Percentiles rank a stretch among this genome's conserved stretches.
Conservation (phyloP, 2,888 invertebrate species). For the Oligia strigilis region DNA sequence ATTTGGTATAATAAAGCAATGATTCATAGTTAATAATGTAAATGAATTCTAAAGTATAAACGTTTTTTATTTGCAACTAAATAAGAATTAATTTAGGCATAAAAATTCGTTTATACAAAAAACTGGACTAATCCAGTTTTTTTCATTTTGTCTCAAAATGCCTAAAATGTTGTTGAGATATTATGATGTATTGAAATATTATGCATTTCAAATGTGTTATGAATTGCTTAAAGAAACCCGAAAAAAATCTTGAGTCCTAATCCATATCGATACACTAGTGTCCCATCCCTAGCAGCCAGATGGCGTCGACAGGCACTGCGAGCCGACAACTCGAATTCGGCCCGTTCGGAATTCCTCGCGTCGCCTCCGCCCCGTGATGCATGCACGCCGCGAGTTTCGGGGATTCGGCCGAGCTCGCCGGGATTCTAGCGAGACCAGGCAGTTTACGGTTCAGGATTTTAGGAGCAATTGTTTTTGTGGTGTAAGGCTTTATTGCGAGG, state of each 20-base stretch:
- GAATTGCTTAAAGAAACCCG: neutral
- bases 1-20: slow-evolving; percentile 57
- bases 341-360: slow-evolving; percentile 85
- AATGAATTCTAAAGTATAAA: slow-evolving; percentile 61
- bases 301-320: slow-evolving; percentile 86
- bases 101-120: slow-evolving; percentile 28
- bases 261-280: slow-evolving; percentile 59
- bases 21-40: slow-evolving; percentile 60
- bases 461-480: neutral
- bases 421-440: slow-evolving; percentile 35
- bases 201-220: slow-evolving; percentile 59
- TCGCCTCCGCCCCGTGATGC: slow-evolving; percentile 85
- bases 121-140: slow-evolving; percentile 36
- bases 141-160: neutral
- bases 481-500: neutral
- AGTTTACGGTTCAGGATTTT: slow-evolving; percentile 14
- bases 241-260: neutral
- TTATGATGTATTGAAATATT: slow-evolving; percentile 64
- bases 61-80: slow-evolving; percentile 51
- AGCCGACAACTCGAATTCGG: slow-evolving; percentile 84
- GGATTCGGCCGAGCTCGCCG: slow-evolving; percentile 58
- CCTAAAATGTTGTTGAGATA: slow-evolving; percentile 47
- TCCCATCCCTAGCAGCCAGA: slow-evolving; percentile 81
- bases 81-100: slow-evolving; percentile 52
- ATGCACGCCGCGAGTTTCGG: slow-evolving; percentile 72